phyloP scores from a whole-genome alignment of 2,888 invertebrate genomes.

The Cheilosia variabilis region DNA sequence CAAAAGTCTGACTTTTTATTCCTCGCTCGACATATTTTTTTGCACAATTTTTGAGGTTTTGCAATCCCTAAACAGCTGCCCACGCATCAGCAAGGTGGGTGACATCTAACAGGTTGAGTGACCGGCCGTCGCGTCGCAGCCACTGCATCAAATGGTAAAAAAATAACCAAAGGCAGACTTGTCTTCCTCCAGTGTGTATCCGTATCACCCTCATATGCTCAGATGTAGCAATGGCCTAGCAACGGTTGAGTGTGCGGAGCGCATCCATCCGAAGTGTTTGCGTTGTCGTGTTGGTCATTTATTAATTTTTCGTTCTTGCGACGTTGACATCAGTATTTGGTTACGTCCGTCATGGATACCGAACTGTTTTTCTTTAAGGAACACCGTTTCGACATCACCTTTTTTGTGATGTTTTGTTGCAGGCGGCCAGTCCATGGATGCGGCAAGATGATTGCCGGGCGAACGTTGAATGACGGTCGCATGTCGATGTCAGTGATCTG shows the following conservation, averaged over 20 bases:
- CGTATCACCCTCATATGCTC: not conserved
- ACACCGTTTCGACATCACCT: conserved; percentile 1
- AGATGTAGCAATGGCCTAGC: not conserved
- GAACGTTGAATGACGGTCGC: conserved; percentile 39
- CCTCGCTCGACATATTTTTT: not conserved
- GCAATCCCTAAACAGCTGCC: conserved; percentile 19
- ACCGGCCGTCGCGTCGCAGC: conserved; percentile 22
- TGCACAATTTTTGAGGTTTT: not conserved
- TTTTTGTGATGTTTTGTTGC: not conserved
- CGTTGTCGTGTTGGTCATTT: conserved; percentile 25
- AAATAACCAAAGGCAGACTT: conserved; percentile 6
- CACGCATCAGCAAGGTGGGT: conserved; percentile 39
- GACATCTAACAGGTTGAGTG: conserved; percentile 55
- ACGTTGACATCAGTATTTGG: conserved; percentile 28
- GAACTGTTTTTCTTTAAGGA: not conserved
- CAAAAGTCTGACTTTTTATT: not conserved
- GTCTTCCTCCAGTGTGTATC: conserved; percentile 8
- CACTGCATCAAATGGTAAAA: not conserved
- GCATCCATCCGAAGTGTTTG: conserved; percentile 42
- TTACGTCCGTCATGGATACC: conserved; percentile 51
- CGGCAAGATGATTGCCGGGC: conserved; percentile 8
- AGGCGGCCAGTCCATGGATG: conserved; percentile 2
- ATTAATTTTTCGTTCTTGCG: not conserved
- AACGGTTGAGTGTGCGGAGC: not conserved
- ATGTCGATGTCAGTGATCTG: conserved; percentile 46